A percentile compares a stretch with the other conserved stretches of the same genome.
Evolutionary conservation across 2,888 invertebrate species (phyloP).

Genomic region (Acleris sparsana): DNA sequence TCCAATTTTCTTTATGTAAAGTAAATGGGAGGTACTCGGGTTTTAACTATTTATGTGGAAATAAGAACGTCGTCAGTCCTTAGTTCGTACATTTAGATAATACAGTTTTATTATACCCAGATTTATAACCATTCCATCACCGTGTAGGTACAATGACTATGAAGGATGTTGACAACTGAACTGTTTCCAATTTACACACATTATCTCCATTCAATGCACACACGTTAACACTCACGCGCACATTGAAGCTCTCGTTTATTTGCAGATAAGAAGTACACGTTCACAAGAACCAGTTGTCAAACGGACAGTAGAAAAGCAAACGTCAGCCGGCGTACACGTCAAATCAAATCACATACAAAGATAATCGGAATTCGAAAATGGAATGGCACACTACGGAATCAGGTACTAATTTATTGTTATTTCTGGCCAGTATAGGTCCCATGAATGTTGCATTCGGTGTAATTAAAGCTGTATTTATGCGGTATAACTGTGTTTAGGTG

Average conservation of each 20-base stretch:
- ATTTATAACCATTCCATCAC: too few relatives aligned
- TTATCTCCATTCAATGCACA: slow-evolving; percentile 1
- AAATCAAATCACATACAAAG: neutral
- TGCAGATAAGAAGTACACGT: slow-evolving; percentile 7
- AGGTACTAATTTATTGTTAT: slow-evolving; percentile 18
- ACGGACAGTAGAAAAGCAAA: slow-evolving; percentile 9
- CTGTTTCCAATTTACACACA: neutral
- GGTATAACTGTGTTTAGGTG: neutral
- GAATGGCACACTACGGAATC: slow-evolving; percentile 55
- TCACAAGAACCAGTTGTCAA: slow-evolving; percentile 20
- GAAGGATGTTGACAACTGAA: too few relatives aligned
- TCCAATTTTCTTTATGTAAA: neutral
- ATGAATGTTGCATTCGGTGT: neutral
- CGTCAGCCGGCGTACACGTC: neutral
- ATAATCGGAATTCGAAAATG: slow-evolving; percentile 48
- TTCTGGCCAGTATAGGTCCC: neutral
- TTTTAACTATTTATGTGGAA: neutral
- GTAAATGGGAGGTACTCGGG: neutral
- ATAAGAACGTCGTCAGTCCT: too few relatives aligned
- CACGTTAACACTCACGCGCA: neutral
- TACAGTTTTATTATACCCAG: too few relatives aligned
- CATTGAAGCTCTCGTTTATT: neutral
- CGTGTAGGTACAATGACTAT: too few relatives aligned
- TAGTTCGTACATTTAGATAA: too few relatives aligned
- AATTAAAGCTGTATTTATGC: neutral